Evolutionary conservation across 2,888 invertebrate species (phyloP), one percentile per base, ranked within the genome.

Genomic region (Cryptus armator): DNA sequence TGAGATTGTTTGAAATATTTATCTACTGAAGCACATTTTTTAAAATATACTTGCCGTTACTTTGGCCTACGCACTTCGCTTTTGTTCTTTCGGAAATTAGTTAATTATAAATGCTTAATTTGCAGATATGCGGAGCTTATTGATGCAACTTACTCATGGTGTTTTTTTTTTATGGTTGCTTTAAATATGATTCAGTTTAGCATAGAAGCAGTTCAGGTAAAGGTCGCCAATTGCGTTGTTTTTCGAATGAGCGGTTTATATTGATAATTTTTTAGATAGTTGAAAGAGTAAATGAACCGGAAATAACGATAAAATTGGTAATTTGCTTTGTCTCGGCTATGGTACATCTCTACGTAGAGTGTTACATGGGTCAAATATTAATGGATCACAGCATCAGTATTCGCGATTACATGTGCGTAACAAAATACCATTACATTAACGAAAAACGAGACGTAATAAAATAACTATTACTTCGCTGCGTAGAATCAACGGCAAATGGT

Each of bases 401-500:
- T 48, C 48, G 12, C 12, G 3, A 48, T n/a, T 48, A 10, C 19
- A n/a, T 71, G 71, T 71, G 12, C 37, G 71, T 71, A 37, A 37
- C 2, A 4, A 19, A 9, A 59, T 7, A 2, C 10, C 6, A 6
- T 19, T 16, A 56, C 4, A 48, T 19, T 14, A 66, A 44, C 16
- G 19, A 66, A 64, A n/a, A 66, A 16, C 1, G 9, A 16, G 0
- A 2, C 9, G 19, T 19, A 4, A 43, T 16, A 19, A 9, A 44
- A 44, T 24, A 19, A 44, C 44, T 9, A 6, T 19, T 44, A 10
- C 1, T 67, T 67, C 19, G 0, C 6, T 37, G 51, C 16, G 16
- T 19, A 67, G 66, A 67, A 10, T 24, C 24, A 24, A 67, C 44
- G 19, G 44, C 16, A 44, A 67, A 16, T 67, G 67, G 67, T 67